A percentile compares a stretch with the other conserved stretches of the same genome.
These are phyloP conservation scores for Danio albolineatus DNA, from an alignment of 2,797 vertebrate genomes.

Conservation along the genomic window DNA sequence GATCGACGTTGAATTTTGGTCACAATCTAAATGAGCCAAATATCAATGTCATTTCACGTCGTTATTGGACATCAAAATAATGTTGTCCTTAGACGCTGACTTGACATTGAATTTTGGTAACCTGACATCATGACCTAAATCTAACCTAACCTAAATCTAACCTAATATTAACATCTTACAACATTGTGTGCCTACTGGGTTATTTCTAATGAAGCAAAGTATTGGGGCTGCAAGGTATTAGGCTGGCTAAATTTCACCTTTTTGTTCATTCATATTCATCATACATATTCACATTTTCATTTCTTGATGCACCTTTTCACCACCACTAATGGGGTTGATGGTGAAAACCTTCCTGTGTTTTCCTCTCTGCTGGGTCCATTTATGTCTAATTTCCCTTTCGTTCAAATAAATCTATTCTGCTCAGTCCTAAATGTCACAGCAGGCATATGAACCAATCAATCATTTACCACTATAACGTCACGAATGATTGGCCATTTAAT, in stretches of 20 bases:
- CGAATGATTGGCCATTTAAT: constrained; percentile 7
- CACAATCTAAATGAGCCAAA: no score
- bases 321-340: background rate
- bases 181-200: no score
- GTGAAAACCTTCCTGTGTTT: constrained; percentile 20
- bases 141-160: no score
- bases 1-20: no score
- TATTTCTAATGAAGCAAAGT: background rate
- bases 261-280: background rate
- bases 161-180: no score
- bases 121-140: no score
- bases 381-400: constrained; percentile 18
- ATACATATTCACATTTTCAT: background rate
- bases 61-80: no score
- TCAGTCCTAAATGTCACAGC: constrained; percentile 1
- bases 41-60: no score
- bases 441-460: background rate
- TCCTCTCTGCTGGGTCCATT: background rate
- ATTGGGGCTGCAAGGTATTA: background rate
- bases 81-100: no score
- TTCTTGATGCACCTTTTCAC: constrained; percentile 14
- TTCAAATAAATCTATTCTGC: constrained; percentile 9
- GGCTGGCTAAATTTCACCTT: background rate
- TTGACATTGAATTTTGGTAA: no score
- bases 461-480: background rate